These are phyloP conservation scores for Choloepus didactylus DNA, from an alignment of 2,797 vertebrate species.

Conservation along the genomic window DNA sequence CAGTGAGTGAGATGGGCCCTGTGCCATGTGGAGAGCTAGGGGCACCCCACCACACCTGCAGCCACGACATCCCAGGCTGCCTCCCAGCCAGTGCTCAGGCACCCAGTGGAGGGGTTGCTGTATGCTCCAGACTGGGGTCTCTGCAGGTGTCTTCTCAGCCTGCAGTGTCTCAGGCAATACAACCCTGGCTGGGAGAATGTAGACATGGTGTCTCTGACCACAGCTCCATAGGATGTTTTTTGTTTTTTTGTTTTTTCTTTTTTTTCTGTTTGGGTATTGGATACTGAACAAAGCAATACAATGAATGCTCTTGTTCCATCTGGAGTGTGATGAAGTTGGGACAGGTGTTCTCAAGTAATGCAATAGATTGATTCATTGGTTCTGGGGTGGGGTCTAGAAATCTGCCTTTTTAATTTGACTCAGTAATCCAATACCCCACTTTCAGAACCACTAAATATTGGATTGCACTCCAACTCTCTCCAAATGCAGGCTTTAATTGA, in stretches of 20 bases:
- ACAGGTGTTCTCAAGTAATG: not conserved
- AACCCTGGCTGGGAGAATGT: not conserved
- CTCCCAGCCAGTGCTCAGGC: not conserved
- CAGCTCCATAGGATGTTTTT: not conserved
- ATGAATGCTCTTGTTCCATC: not conserved
- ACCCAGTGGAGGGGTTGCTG: not conserved
- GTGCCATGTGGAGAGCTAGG: not conserved
- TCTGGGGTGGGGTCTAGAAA: not conserved
- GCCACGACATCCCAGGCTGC: not conserved
- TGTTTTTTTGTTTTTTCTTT: not conserved
- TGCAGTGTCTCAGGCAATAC: not conserved
- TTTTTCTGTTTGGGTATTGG: not conserved
- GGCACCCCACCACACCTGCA: conserved; percentile 42
- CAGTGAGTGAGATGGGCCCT: conserved; percentile 41
- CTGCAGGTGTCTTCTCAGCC: not conserved
- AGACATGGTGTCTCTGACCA: not conserved
- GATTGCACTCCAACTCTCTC: not conserved
- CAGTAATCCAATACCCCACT: not conserved
- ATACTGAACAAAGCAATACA: not conserved
- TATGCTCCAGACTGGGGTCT: too few relatives aligned
- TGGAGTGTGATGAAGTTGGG: conserved; percentile 26
- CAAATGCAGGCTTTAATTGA: not conserved
- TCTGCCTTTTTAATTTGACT: not conserved
- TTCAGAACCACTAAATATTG: not conserved
- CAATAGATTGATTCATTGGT: not conserved